These are phyloP conservation scores for Chiroxiphia lanceolata DNA, from an alignment of 2,797 vertebrate species.

Conservation along the genomic window DNA sequence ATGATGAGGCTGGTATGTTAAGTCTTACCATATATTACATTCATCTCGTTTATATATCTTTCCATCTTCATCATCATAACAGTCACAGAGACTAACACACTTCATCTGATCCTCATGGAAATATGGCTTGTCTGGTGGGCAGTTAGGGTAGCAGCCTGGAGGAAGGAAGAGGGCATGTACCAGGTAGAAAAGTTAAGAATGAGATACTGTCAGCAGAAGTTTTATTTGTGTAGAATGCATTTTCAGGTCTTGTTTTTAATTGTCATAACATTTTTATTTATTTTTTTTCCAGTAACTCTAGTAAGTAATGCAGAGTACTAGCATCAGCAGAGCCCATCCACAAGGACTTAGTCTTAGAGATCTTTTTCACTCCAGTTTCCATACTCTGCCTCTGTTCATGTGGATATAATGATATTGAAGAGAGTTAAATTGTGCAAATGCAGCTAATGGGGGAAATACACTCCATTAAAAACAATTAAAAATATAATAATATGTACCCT, in stretches of 20 bases:
- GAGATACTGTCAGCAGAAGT: background rate
- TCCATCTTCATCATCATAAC: constrained; percentile 77
- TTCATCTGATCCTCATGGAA: constrained; percentile 88
- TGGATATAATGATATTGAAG: background rate
- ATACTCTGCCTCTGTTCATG: background rate
- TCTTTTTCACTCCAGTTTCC: background rate
- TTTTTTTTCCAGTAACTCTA: background rate
- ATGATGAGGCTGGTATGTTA: background rate
- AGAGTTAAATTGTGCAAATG: background rate
- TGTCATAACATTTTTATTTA: background rate
- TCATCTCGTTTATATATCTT: constrained; percentile 67
- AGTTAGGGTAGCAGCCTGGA: constrained; percentile 92
- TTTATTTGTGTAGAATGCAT: background rate
- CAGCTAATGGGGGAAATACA: background rate
- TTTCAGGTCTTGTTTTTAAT: background rate
- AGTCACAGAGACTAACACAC: constrained; percentile 86
- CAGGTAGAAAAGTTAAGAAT: background rate
- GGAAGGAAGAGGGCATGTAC: background rate
- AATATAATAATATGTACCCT: background rate
- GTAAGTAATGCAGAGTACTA: background rate
- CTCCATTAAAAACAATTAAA: background rate
- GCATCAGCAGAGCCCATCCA: background rate
- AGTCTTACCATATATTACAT: constrained; percentile 85
- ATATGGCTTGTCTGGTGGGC: constrained; percentile 86
- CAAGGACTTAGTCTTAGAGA: background rate